Percentiles rank a stretch among this genome's conserved stretches.
These are phyloP conservation scores for Urocitellus parryii DNA, from an alignment of 2,113 vertebrate species.

Conservation along the genomic window DNA sequence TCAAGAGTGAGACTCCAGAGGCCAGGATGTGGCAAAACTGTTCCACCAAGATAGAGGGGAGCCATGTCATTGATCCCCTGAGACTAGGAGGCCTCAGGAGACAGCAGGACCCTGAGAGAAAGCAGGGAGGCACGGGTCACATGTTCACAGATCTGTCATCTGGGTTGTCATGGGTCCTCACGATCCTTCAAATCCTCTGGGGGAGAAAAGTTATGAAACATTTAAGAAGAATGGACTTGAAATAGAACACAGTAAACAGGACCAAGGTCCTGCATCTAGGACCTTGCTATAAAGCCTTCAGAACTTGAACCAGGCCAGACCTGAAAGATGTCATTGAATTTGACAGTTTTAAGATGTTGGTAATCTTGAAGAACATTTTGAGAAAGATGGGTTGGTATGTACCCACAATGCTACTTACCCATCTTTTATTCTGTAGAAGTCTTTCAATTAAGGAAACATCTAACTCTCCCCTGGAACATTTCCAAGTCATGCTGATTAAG, in stretches of 20 bases:
- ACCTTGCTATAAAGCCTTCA: neutral
- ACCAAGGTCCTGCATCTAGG: too few species aligned
- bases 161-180: neutral
- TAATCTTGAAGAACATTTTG: neutral
- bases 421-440: neutral
- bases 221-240: neutral
- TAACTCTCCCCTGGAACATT: neutral
- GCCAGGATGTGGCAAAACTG: neutral
- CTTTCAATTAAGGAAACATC: neutral
- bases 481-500: neutral
- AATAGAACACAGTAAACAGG: neutral
- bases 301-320: neutral
- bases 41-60: neutral
- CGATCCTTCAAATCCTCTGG: neutral
- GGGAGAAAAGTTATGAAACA: neutral
- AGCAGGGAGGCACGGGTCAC: too few species aligned
- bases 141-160: neutral
- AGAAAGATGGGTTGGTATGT: neutral
- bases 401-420: rapidly evolving
- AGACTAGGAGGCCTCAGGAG: rapidly evolving
- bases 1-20: neutral
- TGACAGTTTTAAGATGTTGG: neutral
- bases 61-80: rapidly evolving
- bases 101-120: too few species aligned
- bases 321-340: neutral